Evolutionary conservation across 2,888 invertebrate species (phyloP), one percentile per base, ranked within the genome.

Genomic region (Tachina fera): DNA sequence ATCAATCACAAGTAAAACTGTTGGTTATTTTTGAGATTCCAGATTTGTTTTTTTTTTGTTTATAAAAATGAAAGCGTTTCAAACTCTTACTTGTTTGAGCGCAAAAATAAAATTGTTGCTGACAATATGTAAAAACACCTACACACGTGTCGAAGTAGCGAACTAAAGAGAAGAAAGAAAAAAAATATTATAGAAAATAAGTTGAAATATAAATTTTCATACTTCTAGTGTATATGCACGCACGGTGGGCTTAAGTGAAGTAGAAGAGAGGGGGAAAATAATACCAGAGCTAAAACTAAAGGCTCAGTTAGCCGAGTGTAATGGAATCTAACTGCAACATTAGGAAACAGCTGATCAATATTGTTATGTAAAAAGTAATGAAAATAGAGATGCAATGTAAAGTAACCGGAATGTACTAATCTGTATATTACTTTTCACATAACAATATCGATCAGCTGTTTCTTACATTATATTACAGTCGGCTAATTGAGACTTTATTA

Each of bases 141-240:
- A 86, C 83, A 86, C 76, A 79, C 83, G 83, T 83, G 79, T 83
- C 71, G 63, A 75, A 79, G 83, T 83, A 79, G 63, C 61, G 63
- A 85, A 77, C 63, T 67, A 49, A 71, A 77, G 45, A 31, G 31
- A 31, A 31, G 31, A 77, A 56, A 22, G 22, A 22, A 31, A 31
- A 31, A 71, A 43, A 70, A 77, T 61, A 47, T 53, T 76, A 63
- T 82, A 71, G 56, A 63, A 63, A 76, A 74, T 58, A 78, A 74
- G 74, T 71, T 75, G 63, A 83, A 86, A 79, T 83, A 76, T n/a
- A n/a, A n/a, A n/a, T 79, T 68, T 86, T 86, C 76, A 76, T 86
- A 67, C 65, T 41, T 56, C n/a, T 70, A 61, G 41, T 31, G 31
- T 31, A 31, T 31, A 31, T 31, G 31, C 31, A 31, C 0, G 31